Evolutionary conservation across 2,797 vertebrate genomes (phyloP).

Genomic region (Anisognathus igniventris): DNA sequence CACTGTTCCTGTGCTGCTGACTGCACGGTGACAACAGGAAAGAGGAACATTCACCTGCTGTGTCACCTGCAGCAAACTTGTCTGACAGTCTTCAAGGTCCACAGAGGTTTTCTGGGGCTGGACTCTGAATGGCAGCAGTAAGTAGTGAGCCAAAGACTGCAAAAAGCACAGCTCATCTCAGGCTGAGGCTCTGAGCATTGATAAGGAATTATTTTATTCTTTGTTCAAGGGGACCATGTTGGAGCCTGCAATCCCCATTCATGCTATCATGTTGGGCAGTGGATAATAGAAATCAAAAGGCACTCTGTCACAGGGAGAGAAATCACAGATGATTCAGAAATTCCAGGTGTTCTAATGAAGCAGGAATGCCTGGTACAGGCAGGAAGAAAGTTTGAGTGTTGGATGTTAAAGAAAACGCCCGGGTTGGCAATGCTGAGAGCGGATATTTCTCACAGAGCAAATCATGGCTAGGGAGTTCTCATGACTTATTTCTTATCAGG

Average conservation of each 20-base stretch:
- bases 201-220: neutral
- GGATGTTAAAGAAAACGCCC: neutral
- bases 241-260: neutral
- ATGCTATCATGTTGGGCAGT: neutral
- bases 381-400: neutral
- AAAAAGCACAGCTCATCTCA: neutral
- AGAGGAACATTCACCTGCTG: neutral
- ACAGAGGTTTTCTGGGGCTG: neutral
- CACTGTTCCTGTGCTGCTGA: neutral
- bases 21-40: fast-evolving
- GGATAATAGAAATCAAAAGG: neutral
- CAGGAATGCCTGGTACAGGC: neutral
- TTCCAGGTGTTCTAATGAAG: neutral
- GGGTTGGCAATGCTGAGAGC: neutral
- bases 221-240: neutral
- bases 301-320: neutral
- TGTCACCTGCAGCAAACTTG: neutral
- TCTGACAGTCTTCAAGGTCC: neutral
- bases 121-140: neutral
- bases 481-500: neutral
- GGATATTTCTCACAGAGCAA: neutral
- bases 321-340: neutral
- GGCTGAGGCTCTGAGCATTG: neutral
- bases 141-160: neutral
- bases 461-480: neutral